phyloP scores from a whole-genome alignment of 2,888 invertebrate genomes.

The Oconnorella tubifera region DNA sequence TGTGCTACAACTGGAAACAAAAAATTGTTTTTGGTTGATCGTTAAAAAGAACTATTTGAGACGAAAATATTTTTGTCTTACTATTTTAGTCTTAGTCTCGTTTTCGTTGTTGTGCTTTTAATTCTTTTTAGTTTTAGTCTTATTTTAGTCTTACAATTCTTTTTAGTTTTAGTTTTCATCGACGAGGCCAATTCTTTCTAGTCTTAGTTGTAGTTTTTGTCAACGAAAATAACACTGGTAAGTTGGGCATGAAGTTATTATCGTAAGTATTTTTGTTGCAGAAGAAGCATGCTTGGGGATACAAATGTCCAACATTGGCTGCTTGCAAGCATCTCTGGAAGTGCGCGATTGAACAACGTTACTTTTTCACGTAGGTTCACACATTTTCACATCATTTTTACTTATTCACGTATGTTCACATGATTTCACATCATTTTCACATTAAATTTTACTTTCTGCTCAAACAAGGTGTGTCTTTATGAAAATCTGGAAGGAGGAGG shows the following conservation, averaged over 20 bases:
- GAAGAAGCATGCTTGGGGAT: conserved; percentile 68
- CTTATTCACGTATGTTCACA: too few species aligned
- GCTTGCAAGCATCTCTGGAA: conserved; percentile 95
- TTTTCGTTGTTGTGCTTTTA: too few species aligned
- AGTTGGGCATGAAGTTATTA: background rate
- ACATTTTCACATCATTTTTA: too few species aligned
- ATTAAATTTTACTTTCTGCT: too few species aligned
- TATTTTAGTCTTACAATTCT: background rate
- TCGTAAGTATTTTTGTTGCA: conserved; percentile 23
- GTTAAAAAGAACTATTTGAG: too few species aligned
- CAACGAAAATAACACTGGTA: background rate
- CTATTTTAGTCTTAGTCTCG: too few species aligned
- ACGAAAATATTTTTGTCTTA: too few species aligned
- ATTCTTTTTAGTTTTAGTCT: background rate
- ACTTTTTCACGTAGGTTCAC: conserved; percentile 96
- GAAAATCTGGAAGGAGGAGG: too few species aligned
- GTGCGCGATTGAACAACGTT: conserved; percentile 94
- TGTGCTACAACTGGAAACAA: too few species aligned
- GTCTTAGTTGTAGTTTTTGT: background rate
- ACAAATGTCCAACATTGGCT: conserved; percentile 86
- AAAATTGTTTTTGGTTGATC: too few species aligned
- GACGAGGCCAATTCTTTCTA: background rate
- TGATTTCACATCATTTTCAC: too few species aligned
- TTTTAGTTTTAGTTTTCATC: background rate
- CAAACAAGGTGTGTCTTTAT: too few species aligned